Conservation (phyloP, 1,140 invertebrate genomes). For the Trichoplusia ni region DNA sequence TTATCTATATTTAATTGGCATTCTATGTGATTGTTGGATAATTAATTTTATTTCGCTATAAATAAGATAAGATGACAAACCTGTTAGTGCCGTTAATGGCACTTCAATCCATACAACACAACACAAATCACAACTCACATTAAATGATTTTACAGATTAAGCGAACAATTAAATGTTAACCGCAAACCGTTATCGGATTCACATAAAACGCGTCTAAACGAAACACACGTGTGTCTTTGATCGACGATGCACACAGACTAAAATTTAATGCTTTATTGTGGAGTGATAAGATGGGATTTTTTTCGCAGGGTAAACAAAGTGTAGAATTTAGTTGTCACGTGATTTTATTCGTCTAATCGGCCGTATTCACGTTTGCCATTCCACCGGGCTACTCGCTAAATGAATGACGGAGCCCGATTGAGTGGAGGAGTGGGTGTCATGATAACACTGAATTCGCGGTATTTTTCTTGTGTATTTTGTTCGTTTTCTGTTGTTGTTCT, state of each 20-base stretch:
- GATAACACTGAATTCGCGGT: constrained; percentile 28
- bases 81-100: constrained; percentile 29
- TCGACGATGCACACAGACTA: constrained; percentile 23
- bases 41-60: too few species aligned
- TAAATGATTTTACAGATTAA: constrained; percentile 27
- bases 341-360: constrained; percentile 22
- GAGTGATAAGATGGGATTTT: constrained; percentile 20
- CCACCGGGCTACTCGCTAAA: constrained; percentile 15
- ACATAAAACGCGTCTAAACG: constrained; percentile 10
- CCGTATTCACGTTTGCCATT: constrained; percentile 18
- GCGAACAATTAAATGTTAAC: constrained; percentile 24
- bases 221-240: constrained; percentile 20
- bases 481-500: background rate
- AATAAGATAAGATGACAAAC: background rate
- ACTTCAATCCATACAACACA: constrained; percentile 26
- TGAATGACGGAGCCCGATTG: constrained; percentile 15
- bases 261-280: background rate
- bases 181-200: constrained; percentile 23
- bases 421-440: constrained; percentile 28
- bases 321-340: constrained; percentile 1
- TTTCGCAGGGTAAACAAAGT: constrained; percentile 19
- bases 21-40: too few species aligned
- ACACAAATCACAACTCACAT: constrained; percentile 30
- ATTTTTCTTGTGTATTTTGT: constrained; percentile 16
- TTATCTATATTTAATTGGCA: too few species aligned